phyloP scores from a whole-genome alignment of 2,797 vertebrate genomes.

The Oryzias dopingdopingensis region DNA sequence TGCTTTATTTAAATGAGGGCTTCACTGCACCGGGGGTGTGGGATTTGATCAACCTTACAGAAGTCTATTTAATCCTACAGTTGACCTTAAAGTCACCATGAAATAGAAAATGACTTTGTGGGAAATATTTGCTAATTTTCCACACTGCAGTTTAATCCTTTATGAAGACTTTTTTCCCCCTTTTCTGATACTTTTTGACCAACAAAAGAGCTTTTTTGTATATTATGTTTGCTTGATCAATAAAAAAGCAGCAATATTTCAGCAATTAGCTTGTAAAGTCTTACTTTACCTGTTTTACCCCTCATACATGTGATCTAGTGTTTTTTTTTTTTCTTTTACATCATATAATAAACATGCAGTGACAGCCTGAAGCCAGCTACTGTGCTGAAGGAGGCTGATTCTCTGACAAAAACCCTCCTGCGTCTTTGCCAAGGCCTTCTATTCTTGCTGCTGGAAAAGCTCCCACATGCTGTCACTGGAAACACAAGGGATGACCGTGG shows the following conservation, averaged over 20 bases:
- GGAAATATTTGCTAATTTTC: conserved; percentile 30
- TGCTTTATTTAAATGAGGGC: conserved; percentile 36
- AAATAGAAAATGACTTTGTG: conserved; percentile 45
- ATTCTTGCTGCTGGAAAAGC: conserved; percentile 57
- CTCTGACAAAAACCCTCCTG: conserved; percentile 51
- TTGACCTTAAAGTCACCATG: conserved; percentile 55
- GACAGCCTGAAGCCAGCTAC: conserved; percentile 22
- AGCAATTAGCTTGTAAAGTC: background rate
- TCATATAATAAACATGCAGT: conserved; percentile 26
- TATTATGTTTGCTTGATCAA: conserved; percentile 23
- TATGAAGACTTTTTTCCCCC: no score
- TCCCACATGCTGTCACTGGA: conserved; percentile 63
- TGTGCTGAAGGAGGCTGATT: conserved; percentile 34
- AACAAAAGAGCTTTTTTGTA: background rate
- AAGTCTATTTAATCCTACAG: conserved; percentile 38
- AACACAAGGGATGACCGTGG: conserved; percentile 61
- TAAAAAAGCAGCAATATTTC: no score
- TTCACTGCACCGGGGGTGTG: conserved; percentile 9
- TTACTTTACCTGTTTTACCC: conserved; percentile 8
- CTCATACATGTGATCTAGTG: conserved; percentile 33
- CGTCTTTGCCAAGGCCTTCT: conserved; percentile 60
- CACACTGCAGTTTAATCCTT: conserved; percentile 8
- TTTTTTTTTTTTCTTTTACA: conserved; percentile 8
- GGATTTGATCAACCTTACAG: conserved; percentile 12
- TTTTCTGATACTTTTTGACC: no score